Conservation (phyloP, 2,113 vertebrate species). For the Hippocampus barbouri region DNA sequence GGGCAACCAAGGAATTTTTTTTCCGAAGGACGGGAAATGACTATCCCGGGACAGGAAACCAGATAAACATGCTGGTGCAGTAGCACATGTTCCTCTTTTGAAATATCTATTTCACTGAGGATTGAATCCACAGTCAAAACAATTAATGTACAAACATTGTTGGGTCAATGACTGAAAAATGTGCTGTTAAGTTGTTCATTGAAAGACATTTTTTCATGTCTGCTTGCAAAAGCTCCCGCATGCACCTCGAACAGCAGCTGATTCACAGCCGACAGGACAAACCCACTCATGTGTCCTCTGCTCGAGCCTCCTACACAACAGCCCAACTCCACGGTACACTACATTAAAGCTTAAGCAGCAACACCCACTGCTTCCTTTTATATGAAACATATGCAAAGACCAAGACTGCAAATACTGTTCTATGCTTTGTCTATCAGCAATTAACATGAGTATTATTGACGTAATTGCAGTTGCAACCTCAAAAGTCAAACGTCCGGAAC, state of each 20-base stretch:
- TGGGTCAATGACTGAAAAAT: neutral
- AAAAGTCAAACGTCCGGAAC: neutral
- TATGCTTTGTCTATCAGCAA: constrained; percentile 1
- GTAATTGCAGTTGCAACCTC: neutral
- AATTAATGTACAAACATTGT: neutral
- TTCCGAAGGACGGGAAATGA: constrained; percentile 48
- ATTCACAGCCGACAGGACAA: constrained; percentile 55
- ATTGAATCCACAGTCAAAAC: neutral
- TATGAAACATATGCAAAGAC: constrained; percentile 34
- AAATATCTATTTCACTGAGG: constrained; percentile 18
- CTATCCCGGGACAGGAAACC: constrained; percentile 57
- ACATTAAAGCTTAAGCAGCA: constrained; percentile 31
- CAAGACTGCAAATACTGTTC: neutral
- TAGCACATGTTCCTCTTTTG: constrained; percentile 30
- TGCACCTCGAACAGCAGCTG: constrained; percentile 58
- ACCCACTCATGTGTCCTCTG: constrained; percentile 57
- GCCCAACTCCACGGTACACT: constrained; percentile 46
- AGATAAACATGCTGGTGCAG: constrained; percentile 28
- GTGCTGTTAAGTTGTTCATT: constrained; percentile 3
- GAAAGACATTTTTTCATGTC: constrained; percentile 34
- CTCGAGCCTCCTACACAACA: constrained; percentile 49
- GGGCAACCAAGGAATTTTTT: constrained; percentile 19
- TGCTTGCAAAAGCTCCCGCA: constrained; percentile 49
- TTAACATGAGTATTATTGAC: neutral
- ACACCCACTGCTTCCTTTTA: constrained; percentile 29